phyloP scores from a whole-genome alignment of 2,888 invertebrate species.

The Homarus gammarus region DNA sequence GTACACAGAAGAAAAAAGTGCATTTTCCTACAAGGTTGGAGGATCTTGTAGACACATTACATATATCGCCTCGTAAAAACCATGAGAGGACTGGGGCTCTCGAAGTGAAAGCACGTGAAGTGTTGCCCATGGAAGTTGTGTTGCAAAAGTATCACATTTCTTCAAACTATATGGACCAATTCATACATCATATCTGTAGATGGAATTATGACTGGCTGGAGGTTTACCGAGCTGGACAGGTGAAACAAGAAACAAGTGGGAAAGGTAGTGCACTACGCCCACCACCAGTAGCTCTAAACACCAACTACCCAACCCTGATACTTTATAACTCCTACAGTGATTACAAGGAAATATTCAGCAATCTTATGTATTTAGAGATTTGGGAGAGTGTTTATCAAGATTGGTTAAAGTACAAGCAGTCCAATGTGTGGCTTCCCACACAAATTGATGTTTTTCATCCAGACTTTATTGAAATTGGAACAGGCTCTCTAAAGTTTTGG shows the following conservation, averaged over 20 bases:
- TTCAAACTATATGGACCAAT: conserved; percentile 46
- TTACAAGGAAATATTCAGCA: conserved; percentile 68
- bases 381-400: conserved; percentile 73
- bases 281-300: conserved; percentile 52
- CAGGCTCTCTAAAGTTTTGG: conserved; percentile 30
- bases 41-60: conserved; percentile 31
- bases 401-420: conserved; percentile 56
- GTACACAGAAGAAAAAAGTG: conserved; percentile 12
- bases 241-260: conserved; percentile 30
- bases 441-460: conserved; percentile 48
- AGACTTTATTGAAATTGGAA: conserved; percentile 16
- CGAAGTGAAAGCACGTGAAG: conserved; percentile 34
- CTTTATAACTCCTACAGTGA: conserved; percentile 67
- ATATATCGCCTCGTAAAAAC: conserved; percentile 58
- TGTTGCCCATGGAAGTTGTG: conserved; percentile 39
- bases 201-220: conserved; percentile 76
- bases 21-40: conserved; percentile 34
- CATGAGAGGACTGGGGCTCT: conserved; percentile 14
- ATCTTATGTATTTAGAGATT: conserved; percentile 65
- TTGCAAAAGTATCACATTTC: conserved; percentile 38
- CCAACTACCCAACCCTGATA: conserved; percentile 68
- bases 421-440: conserved; percentile 44
- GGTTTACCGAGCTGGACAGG: conserved; percentile 32
- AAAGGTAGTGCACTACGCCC: conserved; percentile 17
- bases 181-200: conserved; percentile 60